A percentile compares a stretch with the other conserved stretches of the same genome.
Conservation (phyloP, 2,888 invertebrate genomes). For the Habrosyne pyritoides region DNA sequence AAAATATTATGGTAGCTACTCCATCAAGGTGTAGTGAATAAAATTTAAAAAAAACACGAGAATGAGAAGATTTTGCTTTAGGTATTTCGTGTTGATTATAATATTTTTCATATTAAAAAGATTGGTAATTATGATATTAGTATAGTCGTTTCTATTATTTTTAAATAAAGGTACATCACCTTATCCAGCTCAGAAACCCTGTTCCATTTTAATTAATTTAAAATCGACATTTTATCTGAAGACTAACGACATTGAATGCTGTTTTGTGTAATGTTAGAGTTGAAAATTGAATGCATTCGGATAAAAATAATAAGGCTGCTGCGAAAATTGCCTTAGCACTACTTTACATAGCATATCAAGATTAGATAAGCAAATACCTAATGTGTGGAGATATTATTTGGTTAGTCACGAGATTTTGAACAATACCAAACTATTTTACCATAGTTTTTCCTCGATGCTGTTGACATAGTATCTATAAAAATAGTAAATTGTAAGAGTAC, state of each 20-base stretch:
- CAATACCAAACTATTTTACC: conserved; percentile 12
- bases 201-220: neutral
- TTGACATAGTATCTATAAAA: conserved; percentile 29
- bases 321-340: neutral
- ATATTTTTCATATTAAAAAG: no score
- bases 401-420: conserved; percentile 12
- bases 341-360: conserved; percentile 4
- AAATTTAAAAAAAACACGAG: no score
- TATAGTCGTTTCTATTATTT: no score
- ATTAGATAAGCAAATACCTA: conserved; percentile 8
- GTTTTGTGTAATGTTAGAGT: neutral
- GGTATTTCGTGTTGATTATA: neutral
- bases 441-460: conserved; percentile 9
- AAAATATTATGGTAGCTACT: neutral
- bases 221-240: neutral
- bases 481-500: conserved; percentile 27
- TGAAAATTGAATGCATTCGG: neutral
- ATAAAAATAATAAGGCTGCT: neutral
- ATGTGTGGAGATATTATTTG: conserved; percentile 6
- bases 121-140: no score
- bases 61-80: neutral
- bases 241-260: neutral
- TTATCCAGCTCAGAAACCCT: no score
- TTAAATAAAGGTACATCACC: no score
- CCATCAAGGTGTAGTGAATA: neutral